Evolutionary conservation across 2,797 vertebrate genomes (phyloP).

Genomic region (Cyclura pinguis): DNA sequence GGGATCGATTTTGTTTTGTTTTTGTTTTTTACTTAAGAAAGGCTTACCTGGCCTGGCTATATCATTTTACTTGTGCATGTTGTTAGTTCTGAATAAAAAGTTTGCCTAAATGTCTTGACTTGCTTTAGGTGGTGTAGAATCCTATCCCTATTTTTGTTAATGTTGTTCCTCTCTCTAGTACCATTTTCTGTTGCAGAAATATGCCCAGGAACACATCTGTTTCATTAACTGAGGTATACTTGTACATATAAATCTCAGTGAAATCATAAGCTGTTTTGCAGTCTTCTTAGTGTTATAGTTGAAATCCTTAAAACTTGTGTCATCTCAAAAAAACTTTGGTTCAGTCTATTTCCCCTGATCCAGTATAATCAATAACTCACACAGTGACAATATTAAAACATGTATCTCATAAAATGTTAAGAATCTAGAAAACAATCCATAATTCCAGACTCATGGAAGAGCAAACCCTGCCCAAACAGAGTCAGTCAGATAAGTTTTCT

Average conservation of each 20-base stretch:
- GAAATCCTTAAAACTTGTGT: background rate
- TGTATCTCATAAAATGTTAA: background rate
- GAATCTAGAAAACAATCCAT: background rate
- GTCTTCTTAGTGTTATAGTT: background rate
- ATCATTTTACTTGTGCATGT: too few species aligned
- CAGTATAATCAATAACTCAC: background rate
- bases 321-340: background rate
- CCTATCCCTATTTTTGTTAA: too few species aligned
- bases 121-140: too few species aligned
- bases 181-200: too few species aligned
- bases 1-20: too few species aligned
- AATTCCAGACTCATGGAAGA: background rate
- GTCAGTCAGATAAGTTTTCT: too few species aligned
- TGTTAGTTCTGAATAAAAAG: too few species aligned
- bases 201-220: background rate
- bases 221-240: background rate
- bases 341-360: background rate
- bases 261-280: background rate
- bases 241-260: conserved; percentile 7
- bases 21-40: too few species aligned
- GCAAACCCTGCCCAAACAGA: background rate
- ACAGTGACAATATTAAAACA: background rate
- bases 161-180: too few species aligned
- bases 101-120: too few species aligned
- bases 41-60: too few species aligned